phyloP scores from a whole-genome alignment of 2,888 invertebrate species.

The Harpalus rubripes region DNA sequence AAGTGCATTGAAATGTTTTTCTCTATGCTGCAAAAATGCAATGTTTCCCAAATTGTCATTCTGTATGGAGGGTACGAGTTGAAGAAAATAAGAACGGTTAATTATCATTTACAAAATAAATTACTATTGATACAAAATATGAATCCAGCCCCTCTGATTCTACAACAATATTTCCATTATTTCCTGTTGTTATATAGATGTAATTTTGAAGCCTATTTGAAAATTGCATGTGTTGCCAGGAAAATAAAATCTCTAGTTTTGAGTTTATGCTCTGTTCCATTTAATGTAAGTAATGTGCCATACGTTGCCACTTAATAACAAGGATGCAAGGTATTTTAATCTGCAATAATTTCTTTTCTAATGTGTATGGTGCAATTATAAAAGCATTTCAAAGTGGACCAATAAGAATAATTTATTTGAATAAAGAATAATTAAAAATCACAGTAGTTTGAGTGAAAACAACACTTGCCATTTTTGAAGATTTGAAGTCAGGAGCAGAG shows the following conservation, averaged over 20 bases:
- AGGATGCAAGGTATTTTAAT: no score
- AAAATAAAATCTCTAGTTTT: slow-evolving; percentile 90
- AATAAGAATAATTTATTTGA: no score
- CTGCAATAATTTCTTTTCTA: no score
- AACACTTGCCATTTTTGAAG: no score
- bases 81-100: slow-evolving; percentile 85
- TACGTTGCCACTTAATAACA: no score
- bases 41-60: slow-evolving; percentile 85
- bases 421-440: no score
- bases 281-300: no score
- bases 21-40: slow-evolving; percentile 83
- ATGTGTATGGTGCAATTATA: no score
- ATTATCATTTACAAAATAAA: slow-evolving; percentile 81
- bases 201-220: slow-evolving; percentile 93
- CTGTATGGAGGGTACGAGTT: slow-evolving; percentile 89
- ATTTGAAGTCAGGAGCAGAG: no score
- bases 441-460: no score
- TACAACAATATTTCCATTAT: slow-evolving; percentile 85
- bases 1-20: slow-evolving; percentile 84
- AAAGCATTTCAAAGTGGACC: no score
- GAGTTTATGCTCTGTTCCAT: no score
- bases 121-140: slow-evolving; percentile 80
- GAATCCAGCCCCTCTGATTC: slow-evolving; percentile 80
- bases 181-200: slow-evolving; percentile 86
- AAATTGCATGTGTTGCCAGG: slow-evolving; percentile 90